Conservation (phyloP, 2,113 vertebrate genomes). For the Oxygymnocypris stewartii region DNA sequence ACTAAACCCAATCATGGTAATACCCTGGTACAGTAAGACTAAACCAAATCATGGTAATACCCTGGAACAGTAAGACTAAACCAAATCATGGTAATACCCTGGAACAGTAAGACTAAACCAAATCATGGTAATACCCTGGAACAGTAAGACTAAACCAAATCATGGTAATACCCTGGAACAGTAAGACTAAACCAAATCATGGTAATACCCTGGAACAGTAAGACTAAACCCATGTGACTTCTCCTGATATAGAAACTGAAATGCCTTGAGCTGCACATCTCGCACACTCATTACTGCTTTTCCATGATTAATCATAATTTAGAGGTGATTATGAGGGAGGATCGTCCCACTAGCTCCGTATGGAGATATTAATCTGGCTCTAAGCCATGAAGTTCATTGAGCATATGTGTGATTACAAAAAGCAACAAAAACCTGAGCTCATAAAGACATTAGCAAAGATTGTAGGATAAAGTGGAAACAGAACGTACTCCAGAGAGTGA, state of each 20-base stretch:
- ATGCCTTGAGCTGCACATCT: conserved; percentile 66
- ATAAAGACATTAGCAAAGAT: conserved; percentile 16
- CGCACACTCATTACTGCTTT: conserved; percentile 63
- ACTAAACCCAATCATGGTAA: too few relatives aligned
- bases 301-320: conserved; percentile 77
- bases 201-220: neutral
- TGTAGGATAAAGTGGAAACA: conserved; percentile 18
- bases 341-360: conserved; percentile 69
- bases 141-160: too few relatives aligned
- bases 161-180: too few relatives aligned
- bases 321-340: conserved; percentile 76
- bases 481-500: neutral
- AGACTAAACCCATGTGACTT: neutral
- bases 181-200: neutral
- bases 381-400: conserved; percentile 77
- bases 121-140: too few relatives aligned
- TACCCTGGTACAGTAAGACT: too few relatives aligned
- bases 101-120: too few relatives aligned
- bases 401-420: conserved; percentile 61
- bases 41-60: too few relatives aligned
- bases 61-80: too few relatives aligned
- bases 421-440: conserved; percentile 54
- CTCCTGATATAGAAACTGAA: neutral
- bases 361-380: conserved; percentile 76
- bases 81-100: too few relatives aligned